phyloP scores from a whole-genome alignment of 2,113 vertebrate species.

The Tympanuchus pallidicinctus region DNA sequence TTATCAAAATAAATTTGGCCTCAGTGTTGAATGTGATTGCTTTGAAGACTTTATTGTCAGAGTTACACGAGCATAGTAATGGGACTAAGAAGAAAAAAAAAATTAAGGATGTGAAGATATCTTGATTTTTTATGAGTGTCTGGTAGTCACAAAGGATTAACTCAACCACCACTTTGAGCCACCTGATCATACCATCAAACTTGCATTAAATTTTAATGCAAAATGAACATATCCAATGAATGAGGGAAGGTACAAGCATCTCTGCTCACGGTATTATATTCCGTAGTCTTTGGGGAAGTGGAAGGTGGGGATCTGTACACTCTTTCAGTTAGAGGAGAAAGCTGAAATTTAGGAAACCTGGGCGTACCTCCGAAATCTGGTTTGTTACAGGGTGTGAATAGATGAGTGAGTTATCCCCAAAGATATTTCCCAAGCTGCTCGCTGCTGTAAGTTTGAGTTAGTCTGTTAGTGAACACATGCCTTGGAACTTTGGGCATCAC shows the following conservation, averaged over 20 bases:
- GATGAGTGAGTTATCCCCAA: not conserved
- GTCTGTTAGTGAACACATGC: not conserved
- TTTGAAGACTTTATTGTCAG: not conserved
- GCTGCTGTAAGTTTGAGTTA: not conserved
- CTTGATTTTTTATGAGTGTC: not conserved
- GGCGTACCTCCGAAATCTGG: not conserved
- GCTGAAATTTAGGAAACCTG: not conserved
- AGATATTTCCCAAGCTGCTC: fast-evolving
- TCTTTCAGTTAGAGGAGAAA: not conserved
- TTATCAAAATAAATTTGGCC: not conserved
- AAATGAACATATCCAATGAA: not conserved
- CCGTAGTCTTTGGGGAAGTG: not conserved
- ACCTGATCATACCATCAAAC: fast-evolving
- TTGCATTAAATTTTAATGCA: not conserved
- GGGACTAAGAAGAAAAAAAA: not conserved
- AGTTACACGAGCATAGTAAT: fast-evolving
- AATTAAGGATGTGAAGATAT: not conserved
- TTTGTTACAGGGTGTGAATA: not conserved
- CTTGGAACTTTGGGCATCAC: not conserved
- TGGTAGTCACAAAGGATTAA: not conserved
- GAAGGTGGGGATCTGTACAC: not conserved
- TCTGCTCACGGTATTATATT: not conserved
- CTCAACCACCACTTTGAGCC: not conserved
- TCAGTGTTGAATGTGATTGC: not conserved
- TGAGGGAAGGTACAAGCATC: not conserved